Conservation (phyloP, 1,140 invertebrate genomes). For the Panagrolaimus sp. region DNA sequence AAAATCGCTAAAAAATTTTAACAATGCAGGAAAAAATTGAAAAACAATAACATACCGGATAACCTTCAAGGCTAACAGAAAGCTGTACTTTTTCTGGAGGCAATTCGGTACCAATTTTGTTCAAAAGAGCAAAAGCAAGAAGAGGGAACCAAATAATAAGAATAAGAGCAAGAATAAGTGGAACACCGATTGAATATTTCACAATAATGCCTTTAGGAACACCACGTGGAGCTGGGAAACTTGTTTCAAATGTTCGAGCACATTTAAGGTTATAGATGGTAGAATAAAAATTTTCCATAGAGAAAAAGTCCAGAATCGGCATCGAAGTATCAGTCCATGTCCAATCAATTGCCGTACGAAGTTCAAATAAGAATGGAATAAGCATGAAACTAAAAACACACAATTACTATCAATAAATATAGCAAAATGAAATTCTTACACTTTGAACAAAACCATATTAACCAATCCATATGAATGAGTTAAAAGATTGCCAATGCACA, state of each 20-base stretch:
- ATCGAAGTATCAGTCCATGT: slow-evolving; percentile 87
- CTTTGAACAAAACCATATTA: slow-evolving; percentile 58
- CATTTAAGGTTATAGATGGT: slow-evolving; percentile 58
- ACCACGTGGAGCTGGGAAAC: slow-evolving; percentile 65
- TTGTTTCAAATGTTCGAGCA: slow-evolving; percentile 48
- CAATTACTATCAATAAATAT: slow-evolving; percentile 9
- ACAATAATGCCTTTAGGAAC: slow-evolving; percentile 68
- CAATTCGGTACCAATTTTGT: slow-evolving; percentile 73
- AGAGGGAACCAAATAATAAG: slow-evolving; percentile 95
- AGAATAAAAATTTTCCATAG: slow-evolving; percentile 73
- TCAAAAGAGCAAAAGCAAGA: slow-evolving; percentile 87
- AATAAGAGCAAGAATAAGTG: slow-evolving; percentile 73
- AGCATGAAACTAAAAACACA: slow-evolving; percentile 74
- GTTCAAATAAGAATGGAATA: slow-evolving; percentile 90
- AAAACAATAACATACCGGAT: slow-evolving; percentile 47
- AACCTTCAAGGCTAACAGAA: slow-evolving; percentile 47
- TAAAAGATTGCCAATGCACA: slow-evolving; percentile 56
- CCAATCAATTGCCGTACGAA: slow-evolving; percentile 96
- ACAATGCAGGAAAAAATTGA: slow-evolving; percentile 13
- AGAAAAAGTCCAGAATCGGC: slow-evolving; percentile 95
- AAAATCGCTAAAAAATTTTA: slow-evolving; percentile 43
- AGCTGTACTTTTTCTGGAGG: slow-evolving; percentile 36
- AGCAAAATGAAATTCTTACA: slow-evolving; percentile 34
- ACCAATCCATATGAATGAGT: slow-evolving; percentile 56
- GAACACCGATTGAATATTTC: slow-evolving; percentile 80